phyloP scores from a whole-genome alignment of 2,797 vertebrate species.

The Salarias fasciatus region DNA sequence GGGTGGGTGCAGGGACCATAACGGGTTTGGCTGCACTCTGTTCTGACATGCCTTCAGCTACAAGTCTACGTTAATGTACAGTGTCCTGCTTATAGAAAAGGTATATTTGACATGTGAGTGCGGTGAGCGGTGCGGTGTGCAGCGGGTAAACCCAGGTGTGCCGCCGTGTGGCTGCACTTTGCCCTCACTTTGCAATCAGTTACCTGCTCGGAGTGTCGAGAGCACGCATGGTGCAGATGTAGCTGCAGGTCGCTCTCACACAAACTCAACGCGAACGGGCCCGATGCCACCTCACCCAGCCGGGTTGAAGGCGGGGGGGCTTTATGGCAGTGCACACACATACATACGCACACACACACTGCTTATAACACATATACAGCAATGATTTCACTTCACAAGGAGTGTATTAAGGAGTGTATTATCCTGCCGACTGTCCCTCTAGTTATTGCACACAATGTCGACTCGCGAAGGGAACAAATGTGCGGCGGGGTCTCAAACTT shows the following conservation, averaged over 20 bases:
- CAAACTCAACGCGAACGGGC: background rate
- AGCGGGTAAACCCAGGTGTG: conserved; percentile 39
- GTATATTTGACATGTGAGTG: background rate
- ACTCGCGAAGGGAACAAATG: conserved; percentile 8
- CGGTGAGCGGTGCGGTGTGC: conserved; percentile 1
- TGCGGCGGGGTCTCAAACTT: conserved; percentile 55
- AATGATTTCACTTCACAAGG: no score
- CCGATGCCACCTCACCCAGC: conserved; percentile 7
- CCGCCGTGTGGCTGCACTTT: conserved; percentile 64
- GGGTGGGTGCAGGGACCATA: conserved; percentile 66
- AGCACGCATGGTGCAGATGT: background rate
- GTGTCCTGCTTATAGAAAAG: background rate
- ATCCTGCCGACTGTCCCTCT: background rate
- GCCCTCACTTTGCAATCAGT: no score
- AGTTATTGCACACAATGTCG: background rate
- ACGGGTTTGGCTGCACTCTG: conserved; percentile 62
- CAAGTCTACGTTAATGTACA: conserved; percentile 26
- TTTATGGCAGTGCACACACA: no score
- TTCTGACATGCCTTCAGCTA: conserved; percentile 52
- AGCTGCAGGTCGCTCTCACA: background rate
- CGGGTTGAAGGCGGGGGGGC: no score
- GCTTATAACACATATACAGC: no score
- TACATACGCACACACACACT: no score
- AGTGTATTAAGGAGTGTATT: no score
- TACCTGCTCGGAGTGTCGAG: no score